Base-by-base conservation (phyloP, 1,140 invertebrate genomes). In the Euglossa dilemma region DNA sequence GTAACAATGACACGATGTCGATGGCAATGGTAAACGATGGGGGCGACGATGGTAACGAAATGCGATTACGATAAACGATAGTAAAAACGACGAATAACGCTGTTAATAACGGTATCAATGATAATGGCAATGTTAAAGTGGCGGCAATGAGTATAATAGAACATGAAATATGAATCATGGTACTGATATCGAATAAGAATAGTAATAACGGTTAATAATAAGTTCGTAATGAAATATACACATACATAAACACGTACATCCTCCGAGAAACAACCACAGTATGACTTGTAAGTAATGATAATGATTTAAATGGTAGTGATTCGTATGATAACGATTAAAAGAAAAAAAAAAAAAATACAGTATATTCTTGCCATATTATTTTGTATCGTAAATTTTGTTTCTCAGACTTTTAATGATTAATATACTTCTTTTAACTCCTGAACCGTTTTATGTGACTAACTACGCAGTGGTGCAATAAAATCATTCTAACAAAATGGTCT, bases 241-340 rank as follows among this genome's bases (percentile, higher is more conserved):
- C 78, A 91, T 90, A 92, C 77, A 91, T 90, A 84, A 75, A 88
- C 74, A 84, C 69, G 80, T 80, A 86, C 87, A 89, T 85, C 71
- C 57, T 61, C 36, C 69, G 63, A 64, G 25, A 88, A 82, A 90
- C 84, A 85, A 77, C 86, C 84, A 86, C 84, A 92, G 90, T 90
- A 93, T 92, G 92, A 92, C 92, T 93, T 94, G 92, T 94, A 93
- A 94, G 90, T 93, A 93, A 93, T 50, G 43, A 72, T 93, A 93
- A 93, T 57, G 72, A 80, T 69, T 82, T 76, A 82, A 82, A 82
- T 75, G 54, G 73, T 82, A 82, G 74, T 54, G 93, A 91, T 93
- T 93, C 92, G 90, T 93, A 93, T 91, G 90, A 90, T 93, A 91
- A 93, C 89, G 85, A 94, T 94, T 94, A 93, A 93, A 94, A 91